These are phyloP conservation scores for Mycogona germanica DNA, from an alignment of 2,888 invertebrate genomes.

Conservation along the genomic window DNA sequence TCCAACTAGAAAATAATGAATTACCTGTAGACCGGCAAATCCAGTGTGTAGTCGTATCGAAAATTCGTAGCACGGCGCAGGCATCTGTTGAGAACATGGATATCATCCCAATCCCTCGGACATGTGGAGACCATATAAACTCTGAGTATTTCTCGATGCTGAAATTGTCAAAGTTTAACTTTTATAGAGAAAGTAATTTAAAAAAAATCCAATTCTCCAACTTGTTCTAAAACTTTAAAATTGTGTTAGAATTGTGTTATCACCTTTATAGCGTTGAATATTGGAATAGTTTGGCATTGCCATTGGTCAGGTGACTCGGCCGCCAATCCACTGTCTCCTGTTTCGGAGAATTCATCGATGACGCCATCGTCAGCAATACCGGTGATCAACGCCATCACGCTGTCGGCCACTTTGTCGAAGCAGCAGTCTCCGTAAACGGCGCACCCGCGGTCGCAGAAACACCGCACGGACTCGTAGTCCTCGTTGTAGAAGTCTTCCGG, in stretches of 20 bases:
- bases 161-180: background rate
- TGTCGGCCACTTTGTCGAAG: background rate
- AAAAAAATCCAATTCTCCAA: no score
- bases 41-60: constrained; percentile 1
- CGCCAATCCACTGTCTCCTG: no score
- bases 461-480: background rate
- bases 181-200: no score
- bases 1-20: no score
- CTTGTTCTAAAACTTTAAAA: no score
- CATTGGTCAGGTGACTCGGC: no score
- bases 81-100: background rate
- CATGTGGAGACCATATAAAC: constrained; percentile 6
- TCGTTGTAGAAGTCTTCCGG: no score
- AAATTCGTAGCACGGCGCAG: background rate
- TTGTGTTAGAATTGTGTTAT: background rate
- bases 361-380: background rate
- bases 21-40: constrained; percentile 3
- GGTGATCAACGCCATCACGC: background rate
- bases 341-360: no score
- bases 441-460: constrained; percentile 15
- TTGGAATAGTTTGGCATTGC: background rate
- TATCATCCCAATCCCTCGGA: background rate
- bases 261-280: background rate
- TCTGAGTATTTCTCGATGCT: background rate
- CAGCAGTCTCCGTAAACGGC: constrained; percentile 14